Evolutionary conservation across 2,888 invertebrate species (phyloP).

Genomic region (Buathra laborator): DNA sequence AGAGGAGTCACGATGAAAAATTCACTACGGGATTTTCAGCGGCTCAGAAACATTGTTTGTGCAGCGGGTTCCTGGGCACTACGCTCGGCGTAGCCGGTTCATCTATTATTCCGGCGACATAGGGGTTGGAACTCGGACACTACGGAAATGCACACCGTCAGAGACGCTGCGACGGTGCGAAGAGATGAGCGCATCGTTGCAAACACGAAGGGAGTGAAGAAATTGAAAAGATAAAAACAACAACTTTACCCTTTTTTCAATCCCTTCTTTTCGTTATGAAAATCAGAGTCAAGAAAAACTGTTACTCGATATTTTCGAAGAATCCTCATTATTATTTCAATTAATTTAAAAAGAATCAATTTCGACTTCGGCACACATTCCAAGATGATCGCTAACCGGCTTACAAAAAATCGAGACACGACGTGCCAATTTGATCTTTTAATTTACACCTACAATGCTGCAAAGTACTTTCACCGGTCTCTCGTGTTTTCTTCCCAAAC

Average conservation of each 20-base stretch:
- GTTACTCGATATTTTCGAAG: too few relatives aligned
- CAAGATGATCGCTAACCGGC: too few relatives aligned
- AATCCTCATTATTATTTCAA: too few relatives aligned
- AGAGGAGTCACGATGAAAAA: slow-evolving; percentile 79
- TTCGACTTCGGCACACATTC: too few relatives aligned
- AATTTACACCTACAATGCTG: too few relatives aligned
- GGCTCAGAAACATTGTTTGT: slow-evolving; percentile 82
- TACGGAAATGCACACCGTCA: slow-evolving; percentile 1
- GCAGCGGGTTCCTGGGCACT: slow-evolving; percentile 67
- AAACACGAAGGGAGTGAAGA: background rate
- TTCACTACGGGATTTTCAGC: slow-evolving; percentile 79
- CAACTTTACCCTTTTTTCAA: too few relatives aligned
- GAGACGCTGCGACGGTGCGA: background rate
- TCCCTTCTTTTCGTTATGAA: background rate
- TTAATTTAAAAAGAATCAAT: too few relatives aligned
- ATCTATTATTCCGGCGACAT: slow-evolving; percentile 81
- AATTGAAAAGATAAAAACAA: background rate
- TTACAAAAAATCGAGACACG: too few relatives aligned
- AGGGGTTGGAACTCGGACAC: slow-evolving; percentile 61
- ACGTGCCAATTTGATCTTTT: too few relatives aligned
- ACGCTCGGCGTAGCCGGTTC: slow-evolving; percentile 77
- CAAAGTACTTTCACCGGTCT: slow-evolving; percentile 20
- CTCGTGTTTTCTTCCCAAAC: slow-evolving; percentile 15
- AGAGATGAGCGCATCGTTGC: slow-evolving; percentile 4
- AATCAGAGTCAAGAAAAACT: background rate